These are phyloP conservation scores for Brachystomella parvula DNA, from an alignment of 1,140 invertebrate species.

Conservation along the genomic window DNA sequence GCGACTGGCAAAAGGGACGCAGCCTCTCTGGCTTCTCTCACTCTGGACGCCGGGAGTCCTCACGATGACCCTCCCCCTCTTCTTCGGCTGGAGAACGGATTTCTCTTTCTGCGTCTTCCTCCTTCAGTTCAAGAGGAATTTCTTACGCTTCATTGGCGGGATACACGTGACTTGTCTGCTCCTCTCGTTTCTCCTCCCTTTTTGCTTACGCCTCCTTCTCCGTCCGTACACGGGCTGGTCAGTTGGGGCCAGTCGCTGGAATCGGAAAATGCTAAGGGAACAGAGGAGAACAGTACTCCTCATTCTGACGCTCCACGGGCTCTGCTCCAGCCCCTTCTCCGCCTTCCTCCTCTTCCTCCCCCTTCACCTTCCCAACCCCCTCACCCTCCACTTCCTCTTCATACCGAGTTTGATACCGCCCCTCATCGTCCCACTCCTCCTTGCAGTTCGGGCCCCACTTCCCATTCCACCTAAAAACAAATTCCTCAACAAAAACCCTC, in stretches of 20 bases:
- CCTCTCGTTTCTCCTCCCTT: conserved; percentile 25
- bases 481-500: conserved; percentile 28
- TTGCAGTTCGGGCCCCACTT: conserved; percentile 24
- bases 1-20: conserved; percentile 27
- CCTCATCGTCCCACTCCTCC: conserved; percentile 33
- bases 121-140: conserved; percentile 36
- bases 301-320: conserved; percentile 25
- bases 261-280: conserved; percentile 33
- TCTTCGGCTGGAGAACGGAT: conserved; percentile 27
- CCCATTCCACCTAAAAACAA: conserved; percentile 8
- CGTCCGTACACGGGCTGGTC: background rate
- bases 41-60: conserved; percentile 32
- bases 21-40: conserved; percentile 34
- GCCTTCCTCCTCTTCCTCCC: conserved; percentile 26
- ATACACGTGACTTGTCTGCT: conserved; percentile 26
- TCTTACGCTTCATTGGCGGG: conserved; percentile 31
- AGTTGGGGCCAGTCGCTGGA: conserved; percentile 22
- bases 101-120: conserved; percentile 37
- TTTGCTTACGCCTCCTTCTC: conserved; percentile 23
- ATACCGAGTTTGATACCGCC: conserved; percentile 32
- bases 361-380: conserved; percentile 20
- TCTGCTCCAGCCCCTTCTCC: conserved; percentile 34
- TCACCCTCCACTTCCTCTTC: conserved; percentile 34
- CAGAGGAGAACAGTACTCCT: conserved; percentile 32
- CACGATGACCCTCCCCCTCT: conserved; percentile 27